phyloP scores from a whole-genome alignment of 2,113 vertebrate species.

The Calyptommatus sinebrachiatus region DNA sequence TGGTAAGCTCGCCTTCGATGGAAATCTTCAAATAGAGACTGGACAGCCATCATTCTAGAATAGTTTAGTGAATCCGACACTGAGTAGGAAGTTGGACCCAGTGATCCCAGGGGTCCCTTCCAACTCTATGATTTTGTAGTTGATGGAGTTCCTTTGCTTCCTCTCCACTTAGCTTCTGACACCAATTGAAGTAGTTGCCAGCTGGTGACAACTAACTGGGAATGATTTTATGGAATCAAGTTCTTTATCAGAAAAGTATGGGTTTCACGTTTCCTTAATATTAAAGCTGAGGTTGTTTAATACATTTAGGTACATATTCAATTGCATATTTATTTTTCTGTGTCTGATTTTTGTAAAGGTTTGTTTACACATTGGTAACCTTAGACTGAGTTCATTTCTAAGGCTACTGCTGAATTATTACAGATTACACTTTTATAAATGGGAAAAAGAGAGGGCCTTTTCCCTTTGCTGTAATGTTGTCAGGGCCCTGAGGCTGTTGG shows the following conservation, averaged over 20 bases:
- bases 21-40: no score
- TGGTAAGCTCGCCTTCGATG: no score
- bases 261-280: neutral
- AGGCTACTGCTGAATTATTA: slow-evolving; percentile 55
- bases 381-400: slow-evolving; percentile 61
- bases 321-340: slow-evolving; percentile 26
- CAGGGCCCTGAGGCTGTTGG: slow-evolving; percentile 66
- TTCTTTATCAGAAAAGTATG: neutral
- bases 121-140: no score
- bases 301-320: neutral
- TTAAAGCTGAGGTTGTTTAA: neutral
- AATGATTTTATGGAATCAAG: no score
- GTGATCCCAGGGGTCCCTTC: no score
- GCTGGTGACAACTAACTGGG: no score
- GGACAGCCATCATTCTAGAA: no score
- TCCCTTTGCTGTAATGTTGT: slow-evolving; percentile 52
- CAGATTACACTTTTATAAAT: slow-evolving; percentile 58
- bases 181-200: no score
- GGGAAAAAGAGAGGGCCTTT: slow-evolving; percentile 53
- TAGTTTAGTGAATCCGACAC: no score
- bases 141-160: no score
- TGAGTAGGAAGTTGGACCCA: no score
- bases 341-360: slow-evolving; percentile 30
- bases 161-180: no score
- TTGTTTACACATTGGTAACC: slow-evolving; percentile 62